phyloP scores from a whole-genome alignment of 2,113 vertebrate species.

The Zosterops borbonicus region DNA sequence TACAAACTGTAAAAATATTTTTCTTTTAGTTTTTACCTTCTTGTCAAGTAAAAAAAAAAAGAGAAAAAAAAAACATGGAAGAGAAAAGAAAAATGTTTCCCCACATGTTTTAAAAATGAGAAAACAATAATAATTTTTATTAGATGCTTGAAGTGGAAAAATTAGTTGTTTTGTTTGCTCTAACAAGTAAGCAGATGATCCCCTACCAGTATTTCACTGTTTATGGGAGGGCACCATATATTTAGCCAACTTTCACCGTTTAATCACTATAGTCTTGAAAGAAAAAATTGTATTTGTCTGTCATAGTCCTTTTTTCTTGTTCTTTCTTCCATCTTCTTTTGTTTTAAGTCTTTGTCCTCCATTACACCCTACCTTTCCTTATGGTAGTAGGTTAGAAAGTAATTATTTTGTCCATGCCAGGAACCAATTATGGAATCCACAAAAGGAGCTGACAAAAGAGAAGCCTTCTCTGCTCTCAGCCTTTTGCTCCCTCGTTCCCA shows the following conservation, averaged over 20 bases:
- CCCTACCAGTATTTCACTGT: neutral
- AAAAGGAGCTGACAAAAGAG: constrained; percentile 59
- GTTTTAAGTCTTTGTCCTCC: neutral
- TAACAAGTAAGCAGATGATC: neutral
- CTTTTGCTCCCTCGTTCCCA: constrained; percentile 24
- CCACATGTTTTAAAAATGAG: neutral
- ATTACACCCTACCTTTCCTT: constrained; percentile 23
- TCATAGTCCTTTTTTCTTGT: neutral
- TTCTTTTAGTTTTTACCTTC: neutral
- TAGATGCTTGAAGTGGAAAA: neutral
- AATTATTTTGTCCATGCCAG: constrained; percentile 46
- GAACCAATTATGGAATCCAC: constrained; percentile 47
- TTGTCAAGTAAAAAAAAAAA: neutral
- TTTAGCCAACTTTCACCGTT: neutral
- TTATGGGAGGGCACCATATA: neutral
- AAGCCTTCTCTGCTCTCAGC: constrained; percentile 33
- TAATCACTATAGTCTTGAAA: neutral
- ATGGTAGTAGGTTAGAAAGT: constrained; percentile 24
- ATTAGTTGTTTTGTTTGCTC: neutral
- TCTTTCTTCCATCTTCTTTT: neutral
- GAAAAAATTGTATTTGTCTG: neutral
- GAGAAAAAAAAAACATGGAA: neutral
- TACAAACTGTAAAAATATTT: neutral
- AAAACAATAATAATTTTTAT: neutral
- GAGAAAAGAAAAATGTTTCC: neutral